These are phyloP conservation scores for Mercenaria mercenaria DNA, from an alignment of 1,140 invertebrate species.

Conservation along the genomic window DNA sequence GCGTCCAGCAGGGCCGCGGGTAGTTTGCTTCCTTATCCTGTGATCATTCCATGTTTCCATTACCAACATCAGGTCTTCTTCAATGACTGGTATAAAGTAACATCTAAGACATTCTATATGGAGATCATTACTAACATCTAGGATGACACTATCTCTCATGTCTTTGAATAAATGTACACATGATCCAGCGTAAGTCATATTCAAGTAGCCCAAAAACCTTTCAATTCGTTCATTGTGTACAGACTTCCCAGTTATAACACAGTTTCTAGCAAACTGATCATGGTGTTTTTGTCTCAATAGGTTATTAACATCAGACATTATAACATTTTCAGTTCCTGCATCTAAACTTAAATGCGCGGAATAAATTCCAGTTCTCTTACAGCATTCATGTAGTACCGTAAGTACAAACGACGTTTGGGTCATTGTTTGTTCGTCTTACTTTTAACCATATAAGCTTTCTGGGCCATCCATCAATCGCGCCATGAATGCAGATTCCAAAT, in stretches of 20 bases:
- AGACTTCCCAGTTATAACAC: not conserved
- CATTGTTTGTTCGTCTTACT: conserved; percentile 35
- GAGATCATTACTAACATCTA: no score
- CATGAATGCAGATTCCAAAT: conserved; percentile 47
- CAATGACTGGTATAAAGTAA: no score
- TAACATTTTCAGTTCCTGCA: conserved; percentile 43
- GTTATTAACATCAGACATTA: not conserved
- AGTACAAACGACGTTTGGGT: conserved; percentile 18
- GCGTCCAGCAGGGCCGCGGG: no score
- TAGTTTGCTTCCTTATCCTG: no score
- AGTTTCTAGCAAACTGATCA: not conserved
- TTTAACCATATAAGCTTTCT: conserved; percentile 52
- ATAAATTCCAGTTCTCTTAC: not conserved
- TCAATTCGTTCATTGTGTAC: conserved; percentile 25
- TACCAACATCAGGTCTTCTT: no score
- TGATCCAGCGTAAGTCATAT: not conserved
- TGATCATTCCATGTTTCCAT: no score
- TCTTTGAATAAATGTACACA: not conserved
- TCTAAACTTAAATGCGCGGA: conserved; percentile 34
- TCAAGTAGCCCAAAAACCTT: conserved; percentile 7
- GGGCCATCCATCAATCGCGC: conserved; percentile 43
- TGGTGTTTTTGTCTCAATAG: not conserved
- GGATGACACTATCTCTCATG: no score
- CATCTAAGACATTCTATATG: no score
- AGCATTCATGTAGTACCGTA: conserved; percentile 45